A percentile compares a stretch with the other conserved stretches of the same genome.
Conservation (phyloP, 2,113 vertebrate genomes). For the Apistogramma diplotaenia region DNA sequence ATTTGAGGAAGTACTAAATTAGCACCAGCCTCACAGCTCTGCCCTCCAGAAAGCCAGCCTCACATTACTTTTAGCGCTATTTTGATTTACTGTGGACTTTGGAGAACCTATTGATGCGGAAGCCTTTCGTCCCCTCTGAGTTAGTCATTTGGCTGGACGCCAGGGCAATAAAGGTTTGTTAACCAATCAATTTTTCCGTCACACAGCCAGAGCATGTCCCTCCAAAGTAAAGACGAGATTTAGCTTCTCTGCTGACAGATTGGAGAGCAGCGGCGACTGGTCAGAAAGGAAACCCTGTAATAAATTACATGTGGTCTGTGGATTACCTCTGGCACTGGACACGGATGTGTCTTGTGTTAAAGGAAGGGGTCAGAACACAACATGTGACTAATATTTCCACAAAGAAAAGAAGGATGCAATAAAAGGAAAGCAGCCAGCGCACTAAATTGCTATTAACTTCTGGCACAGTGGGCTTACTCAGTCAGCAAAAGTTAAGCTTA, state of each 20-base stretch:
- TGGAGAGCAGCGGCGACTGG: background rate
- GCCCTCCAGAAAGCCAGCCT: background rate
- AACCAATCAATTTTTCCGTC: constrained; percentile 57
- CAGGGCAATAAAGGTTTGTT: constrained; percentile 63
- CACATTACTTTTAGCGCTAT: constrained; percentile 24
- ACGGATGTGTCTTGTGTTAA: background rate
- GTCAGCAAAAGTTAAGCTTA: constrained; percentile 21
- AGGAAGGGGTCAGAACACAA: background rate
- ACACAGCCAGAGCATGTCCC: constrained; percentile 12
- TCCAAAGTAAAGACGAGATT: constrained; percentile 24
- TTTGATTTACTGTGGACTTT: constrained; percentile 48
- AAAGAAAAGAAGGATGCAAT: background rate
- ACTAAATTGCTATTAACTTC: constrained; percentile 6
- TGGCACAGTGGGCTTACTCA: background rate
- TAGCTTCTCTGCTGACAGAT: constrained; percentile 14
- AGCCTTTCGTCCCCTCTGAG: constrained; percentile 1
- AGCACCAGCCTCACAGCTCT: background rate
- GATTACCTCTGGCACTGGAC: background rate
- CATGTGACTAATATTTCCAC: background rate
- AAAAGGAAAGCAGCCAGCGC: background rate
- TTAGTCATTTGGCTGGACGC: constrained; percentile 29
- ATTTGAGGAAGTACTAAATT: constrained; percentile 1
- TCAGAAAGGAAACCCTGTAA: constrained; percentile 12
- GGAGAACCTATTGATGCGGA: constrained; percentile 31
- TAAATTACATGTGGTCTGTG: constrained; percentile 12